These are phyloP conservation scores for Enteromius afrohamiltoni DNA, from an alignment of 2,797 vertebrate genomes.

Conservation along the genomic window DNA sequence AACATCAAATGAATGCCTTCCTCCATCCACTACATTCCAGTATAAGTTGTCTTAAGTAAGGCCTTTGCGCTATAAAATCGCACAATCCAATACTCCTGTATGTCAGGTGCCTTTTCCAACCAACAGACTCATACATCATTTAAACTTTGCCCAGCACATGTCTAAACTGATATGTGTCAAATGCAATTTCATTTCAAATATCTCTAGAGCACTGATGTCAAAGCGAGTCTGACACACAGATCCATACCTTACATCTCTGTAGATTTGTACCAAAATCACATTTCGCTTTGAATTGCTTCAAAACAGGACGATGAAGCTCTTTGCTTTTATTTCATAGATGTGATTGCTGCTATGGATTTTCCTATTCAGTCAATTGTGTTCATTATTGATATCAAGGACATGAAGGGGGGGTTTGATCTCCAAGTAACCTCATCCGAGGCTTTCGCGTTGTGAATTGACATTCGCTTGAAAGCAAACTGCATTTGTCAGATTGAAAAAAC, in stretches of 20 bases:
- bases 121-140: slow-evolving; percentile 52
- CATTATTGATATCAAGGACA: slow-evolving; percentile 71
- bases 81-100: slow-evolving; percentile 55
- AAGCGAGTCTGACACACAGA: slow-evolving; percentile 46
- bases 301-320: slow-evolving; percentile 61
- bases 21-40: slow-evolving; percentile 5
- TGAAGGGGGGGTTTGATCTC: slow-evolving; percentile 65
- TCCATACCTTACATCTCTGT: slow-evolving; percentile 47
- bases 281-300: slow-evolving; percentile 56
- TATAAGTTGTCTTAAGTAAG: slow-evolving; percentile 23
- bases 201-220: slow-evolving; percentile 48
- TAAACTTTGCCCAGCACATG: slow-evolving; percentile 51
- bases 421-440: slow-evolving; percentile 68
- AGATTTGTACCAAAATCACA: slow-evolving; percentile 42
- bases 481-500: slow-evolving; percentile 5
- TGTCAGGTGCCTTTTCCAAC: slow-evolving; percentile 41
- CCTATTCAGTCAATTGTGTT: slow-evolving; percentile 67
- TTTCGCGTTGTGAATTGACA: slow-evolving; percentile 58
- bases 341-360: slow-evolving; percentile 64
- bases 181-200: slow-evolving; percentile 47
- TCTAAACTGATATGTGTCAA: slow-evolving; percentile 53
- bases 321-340: slow-evolving; percentile 68
- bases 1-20: not conserved
- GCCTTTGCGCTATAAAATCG: slow-evolving; percentile 54
- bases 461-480: slow-evolving; percentile 60